Conservation (phyloP, 2,888 invertebrate genomes). For the Pardosa pseudoannulata region DNA sequence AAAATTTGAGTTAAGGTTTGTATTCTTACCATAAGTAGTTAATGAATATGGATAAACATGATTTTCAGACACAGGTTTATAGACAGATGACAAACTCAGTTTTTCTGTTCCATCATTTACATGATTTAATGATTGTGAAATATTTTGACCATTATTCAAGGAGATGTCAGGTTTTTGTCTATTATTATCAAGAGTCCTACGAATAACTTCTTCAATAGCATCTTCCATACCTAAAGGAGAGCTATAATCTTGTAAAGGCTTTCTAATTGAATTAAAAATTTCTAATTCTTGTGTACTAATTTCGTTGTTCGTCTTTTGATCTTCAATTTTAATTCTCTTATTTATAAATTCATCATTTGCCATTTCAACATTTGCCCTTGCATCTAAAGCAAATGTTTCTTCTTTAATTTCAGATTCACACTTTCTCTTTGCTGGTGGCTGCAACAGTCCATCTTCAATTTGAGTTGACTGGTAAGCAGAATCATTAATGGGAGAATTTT, state of each 20-base stretch:
- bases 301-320: neutral
- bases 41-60: constrained; percentile 16
- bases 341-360: constrained; percentile 5
- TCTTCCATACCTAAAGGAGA: neutral
- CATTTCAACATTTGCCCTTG: constrained; percentile 41
- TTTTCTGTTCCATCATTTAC: neutral
- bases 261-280: neutral
- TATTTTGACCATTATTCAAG: neutral
- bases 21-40: neutral
- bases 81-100: neutral
- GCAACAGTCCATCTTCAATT: neutral
- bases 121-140: neutral
- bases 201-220: constrained; percentile 40
- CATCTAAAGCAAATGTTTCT: constrained; percentile 14
- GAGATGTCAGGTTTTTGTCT: constrained; percentile 8
- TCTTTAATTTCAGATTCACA: neutral
- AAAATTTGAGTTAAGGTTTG: neutral
- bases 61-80: constrained; percentile 6
- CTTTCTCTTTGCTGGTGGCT: constrained; percentile 38
- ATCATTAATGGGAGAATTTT: neutral
- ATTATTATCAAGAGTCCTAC: constrained; percentile 11
- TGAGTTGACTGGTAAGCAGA: neutral
- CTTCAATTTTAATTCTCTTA: constrained; percentile 28
- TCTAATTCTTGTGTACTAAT: neutral
- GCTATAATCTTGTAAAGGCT: neutral